Conservation (phyloP, 2,797 vertebrate genomes). For the Pempheris klunzingeri region DNA sequence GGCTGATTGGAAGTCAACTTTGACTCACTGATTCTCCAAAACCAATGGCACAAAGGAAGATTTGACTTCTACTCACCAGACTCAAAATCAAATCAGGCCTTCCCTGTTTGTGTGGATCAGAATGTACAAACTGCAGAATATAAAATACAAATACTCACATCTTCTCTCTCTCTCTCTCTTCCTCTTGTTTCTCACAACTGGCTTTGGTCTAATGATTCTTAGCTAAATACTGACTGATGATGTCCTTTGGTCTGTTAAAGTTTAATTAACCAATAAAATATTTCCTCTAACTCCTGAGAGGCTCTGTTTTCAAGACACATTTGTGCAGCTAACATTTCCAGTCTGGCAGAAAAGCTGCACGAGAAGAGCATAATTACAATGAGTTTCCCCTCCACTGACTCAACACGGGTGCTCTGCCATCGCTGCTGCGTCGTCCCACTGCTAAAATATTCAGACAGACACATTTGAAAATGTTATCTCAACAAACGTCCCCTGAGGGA, state of each 20-base stretch:
- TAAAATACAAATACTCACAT: too few relatives aligned
- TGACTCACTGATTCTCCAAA: not conserved
- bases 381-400: conserved; percentile 20
- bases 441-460: conserved; percentile 20
- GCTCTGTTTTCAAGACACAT: conserved; percentile 26
- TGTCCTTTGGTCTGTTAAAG: conserved; percentile 5
- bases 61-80: not conserved
- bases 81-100: not conserved
- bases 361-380: conserved; percentile 24
- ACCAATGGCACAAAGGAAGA: not conserved
- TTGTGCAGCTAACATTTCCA: conserved; percentile 22
- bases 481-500: not conserved
- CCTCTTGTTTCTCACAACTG: not conserved
- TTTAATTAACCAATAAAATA: conserved; percentile 37
- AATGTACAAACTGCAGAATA: not conserved
- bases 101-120: not conserved
- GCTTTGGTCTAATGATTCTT: not conserved
- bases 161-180: not conserved
- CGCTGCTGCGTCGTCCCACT: not conserved
- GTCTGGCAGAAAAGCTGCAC: conserved; percentile 26
- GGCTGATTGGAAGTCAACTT: too few relatives aligned
- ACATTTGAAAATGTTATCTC: conserved; percentile 19
- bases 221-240: not conserved
- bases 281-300: conserved; percentile 14
- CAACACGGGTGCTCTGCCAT: not conserved